These are phyloP conservation scores for Macaca nemestrina DNA, from an alignment of 2,113 vertebrate genomes.

Conservation along the genomic window DNA sequence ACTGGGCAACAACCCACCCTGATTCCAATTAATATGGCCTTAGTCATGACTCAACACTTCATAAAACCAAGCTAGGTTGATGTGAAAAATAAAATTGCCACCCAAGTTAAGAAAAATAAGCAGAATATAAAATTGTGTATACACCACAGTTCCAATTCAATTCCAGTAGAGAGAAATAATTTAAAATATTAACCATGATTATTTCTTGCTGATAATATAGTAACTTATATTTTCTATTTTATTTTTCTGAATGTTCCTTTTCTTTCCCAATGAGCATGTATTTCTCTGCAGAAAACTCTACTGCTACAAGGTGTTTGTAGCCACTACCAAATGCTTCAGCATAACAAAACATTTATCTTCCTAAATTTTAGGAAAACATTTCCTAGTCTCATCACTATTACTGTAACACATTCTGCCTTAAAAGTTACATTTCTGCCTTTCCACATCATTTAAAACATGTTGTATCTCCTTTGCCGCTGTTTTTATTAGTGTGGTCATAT, in stretches of 20 bases:
- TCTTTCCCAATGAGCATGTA: not conserved
- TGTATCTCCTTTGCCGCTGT: constrained; percentile 23
- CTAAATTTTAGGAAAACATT: constrained; percentile 46
- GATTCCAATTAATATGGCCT: not conserved
- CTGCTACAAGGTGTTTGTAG: not conserved
- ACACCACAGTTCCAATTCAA: not conserved
- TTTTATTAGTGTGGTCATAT: constrained; percentile 23
- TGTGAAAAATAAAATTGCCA: not conserved
- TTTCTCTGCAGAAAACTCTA: constrained; percentile 25
- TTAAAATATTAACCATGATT: not conserved
- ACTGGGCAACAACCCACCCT: not conserved
- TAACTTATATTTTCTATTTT: not conserved
- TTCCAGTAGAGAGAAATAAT: not conserved
- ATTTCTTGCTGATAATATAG: not conserved
- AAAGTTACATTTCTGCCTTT: constrained; percentile 26
- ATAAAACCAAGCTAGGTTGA: not conserved
- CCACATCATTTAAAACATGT: not conserved
- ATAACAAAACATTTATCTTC: constrained; percentile 3
- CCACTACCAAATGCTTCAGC: not conserved
- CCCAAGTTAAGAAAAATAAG: not conserved
- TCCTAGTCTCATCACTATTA: constrained; percentile 52
- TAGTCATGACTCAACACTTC: not conserved
- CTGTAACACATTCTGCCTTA: constrained; percentile 32
- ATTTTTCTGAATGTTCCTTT: not conserved
- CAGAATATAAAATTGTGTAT: not conserved